Evolutionary conservation across 30 jellyfish, hydroid and myxozoan species (phyloP), one percentile per base, ranked within the genome.

Genomic region (Catostylus mosaicus): DNA sequence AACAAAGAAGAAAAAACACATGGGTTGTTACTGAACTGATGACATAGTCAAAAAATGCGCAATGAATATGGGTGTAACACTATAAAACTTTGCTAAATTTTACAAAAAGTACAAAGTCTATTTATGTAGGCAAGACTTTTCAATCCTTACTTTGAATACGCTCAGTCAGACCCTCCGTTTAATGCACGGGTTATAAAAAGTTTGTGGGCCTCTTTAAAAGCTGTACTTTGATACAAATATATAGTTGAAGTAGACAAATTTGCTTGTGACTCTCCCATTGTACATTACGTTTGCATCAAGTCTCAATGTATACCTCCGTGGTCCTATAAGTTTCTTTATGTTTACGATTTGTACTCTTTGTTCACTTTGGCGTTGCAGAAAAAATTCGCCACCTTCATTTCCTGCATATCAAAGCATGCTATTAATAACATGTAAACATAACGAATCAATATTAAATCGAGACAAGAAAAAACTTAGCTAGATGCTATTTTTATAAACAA

Each of bases 251-350:
- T 86, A 86, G 2, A 86, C 96, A 51, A 75, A 86, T 52, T 77
- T 75, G 82, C 73, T 86, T 59, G 83, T 27, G 37, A 77, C 74
- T 67, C 50, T 75, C 34, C 96, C 96, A 24, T 69, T 36, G 72
- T 56, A 86, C 60, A 75, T 27, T 20, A 86, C 75, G 52, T 86
- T 90, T 2, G 87, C 89, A 36, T 86, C 84, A 14, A 86, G 74
- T 30, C 87, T 48, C 43, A 86, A 43, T 50, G 61, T 31, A 75
- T 75, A 86, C 57, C 80, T 51, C 47, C 56, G 65, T 16, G 96
- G 96, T 26, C 96, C 96, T 26, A 33, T 46, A n/a, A 86, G 81
- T 48, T 75, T 75, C 79, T 60, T 86, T 33, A 76, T 77, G 87
- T 86, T 86, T 67, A 86, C 66, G 60, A 86, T 16, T 22, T 86